Conservation (phyloP, 2,888 invertebrate genomes). For the Entomobrya multifasciata region DNA sequence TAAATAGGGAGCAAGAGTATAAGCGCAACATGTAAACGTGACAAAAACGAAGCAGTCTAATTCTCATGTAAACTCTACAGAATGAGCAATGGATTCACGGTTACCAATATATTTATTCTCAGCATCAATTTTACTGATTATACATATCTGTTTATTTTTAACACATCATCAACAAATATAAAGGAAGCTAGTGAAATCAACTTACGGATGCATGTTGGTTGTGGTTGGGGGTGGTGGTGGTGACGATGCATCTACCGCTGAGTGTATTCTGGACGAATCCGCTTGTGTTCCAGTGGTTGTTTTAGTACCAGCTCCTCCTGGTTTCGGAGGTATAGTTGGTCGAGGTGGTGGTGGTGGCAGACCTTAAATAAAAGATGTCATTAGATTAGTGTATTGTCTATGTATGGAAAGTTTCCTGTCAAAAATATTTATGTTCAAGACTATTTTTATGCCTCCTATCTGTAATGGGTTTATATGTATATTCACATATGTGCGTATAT, state of each 20-base stretch:
- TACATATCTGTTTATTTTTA: too few relatives aligned
- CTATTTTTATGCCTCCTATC: background rate
- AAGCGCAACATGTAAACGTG: too few relatives aligned
- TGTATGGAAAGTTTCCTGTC: background rate
- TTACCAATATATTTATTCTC: background rate
- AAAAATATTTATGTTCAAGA: background rate
- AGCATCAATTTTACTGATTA: too few relatives aligned
- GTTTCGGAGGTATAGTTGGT: conserved; percentile 78
- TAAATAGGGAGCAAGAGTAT: too few relatives aligned
- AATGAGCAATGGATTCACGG: too few relatives aligned
- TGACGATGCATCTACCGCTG: conserved; percentile 41
- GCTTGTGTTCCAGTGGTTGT: conserved; percentile 26
- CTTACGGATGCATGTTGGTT: conserved; percentile 30
- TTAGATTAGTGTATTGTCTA: background rate
- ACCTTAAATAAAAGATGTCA: conserved; percentile 34
- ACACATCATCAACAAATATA: background rate
- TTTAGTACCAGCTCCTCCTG: conserved; percentile 72
- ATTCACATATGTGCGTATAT: background rate
- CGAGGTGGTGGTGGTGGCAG: conserved; percentile 55
- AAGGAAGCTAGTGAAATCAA: background rate
- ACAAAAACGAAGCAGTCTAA: too few relatives aligned
- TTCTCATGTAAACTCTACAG: too few relatives aligned
- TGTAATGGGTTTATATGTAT: background rate
- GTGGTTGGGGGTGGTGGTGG: background rate
- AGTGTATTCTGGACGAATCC: conserved; percentile 17